Evolutionary conservation across 2,113 vertebrate genomes (phyloP), one percentile per base, ranked within the genome.

Genomic region (Halcyon malimbica): DNA sequence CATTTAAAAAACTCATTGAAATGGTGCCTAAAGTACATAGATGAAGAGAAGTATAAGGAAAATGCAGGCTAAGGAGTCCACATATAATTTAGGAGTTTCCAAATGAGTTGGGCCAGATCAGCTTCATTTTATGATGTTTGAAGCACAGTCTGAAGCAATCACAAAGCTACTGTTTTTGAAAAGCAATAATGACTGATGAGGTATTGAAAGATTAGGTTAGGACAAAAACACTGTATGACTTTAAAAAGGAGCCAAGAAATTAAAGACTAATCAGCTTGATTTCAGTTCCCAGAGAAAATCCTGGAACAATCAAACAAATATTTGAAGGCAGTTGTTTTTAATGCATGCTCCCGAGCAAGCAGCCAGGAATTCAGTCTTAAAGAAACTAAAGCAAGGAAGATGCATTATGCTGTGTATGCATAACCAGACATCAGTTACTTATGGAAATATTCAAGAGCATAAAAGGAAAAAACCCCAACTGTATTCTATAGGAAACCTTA

Each of bases 321-420:
- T 67, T 84, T 81, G 41, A 84, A 93, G 16, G 21, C 7, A 23
- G 28, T 41, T 78, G 11, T 19, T 81, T 70, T 54, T 81, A 87
- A 67, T 17, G 4, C 6, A 19, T 42, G 35, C 11, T 87, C 15
- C 51, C 5, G 2, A 78, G 42, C 14, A 87, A 93, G 10, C 31
- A 91, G 10, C 24, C 35, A 70, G 31, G n/a, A 91, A 60, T 4
- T 51, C 35, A 75, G 8, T 81, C 31, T 50, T 67, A 62, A 70
- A 83, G 63, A 78, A 74, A 75, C 4, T 31, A 16, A 57, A 2
- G 11, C 57, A 70, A 89, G 28, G 29, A 83, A 57, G 8, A 7
- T 70, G 10, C 60, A 84, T 6, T 19, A 9, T 8, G 50, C 46
- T 81, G 37, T 0, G 0, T 69, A n/a, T 62, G 24, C 18, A 31